Evolutionary conservation across 2,113 vertebrate species (phyloP).

Genomic region (Aegithalos caudatus): DNA sequence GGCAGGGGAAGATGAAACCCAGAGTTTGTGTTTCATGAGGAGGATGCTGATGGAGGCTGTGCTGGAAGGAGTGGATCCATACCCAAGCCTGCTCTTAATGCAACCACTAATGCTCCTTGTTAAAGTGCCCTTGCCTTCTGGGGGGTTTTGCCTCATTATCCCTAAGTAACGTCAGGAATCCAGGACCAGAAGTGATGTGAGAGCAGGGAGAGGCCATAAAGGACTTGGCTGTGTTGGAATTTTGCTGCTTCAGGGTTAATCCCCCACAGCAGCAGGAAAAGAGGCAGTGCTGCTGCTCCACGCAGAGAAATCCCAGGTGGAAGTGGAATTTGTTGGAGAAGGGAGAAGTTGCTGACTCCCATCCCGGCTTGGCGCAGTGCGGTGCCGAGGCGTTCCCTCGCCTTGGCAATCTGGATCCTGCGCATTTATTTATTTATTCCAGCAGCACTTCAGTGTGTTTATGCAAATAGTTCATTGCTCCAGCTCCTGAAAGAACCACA

Average conservation of each 20-base stretch:
- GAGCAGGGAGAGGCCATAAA: neutral
- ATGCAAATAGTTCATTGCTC: conserved; percentile 35
- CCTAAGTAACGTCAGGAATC: accelerated
- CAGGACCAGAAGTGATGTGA: neutral
- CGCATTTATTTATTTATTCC: neutral
- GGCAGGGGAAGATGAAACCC: neutral
- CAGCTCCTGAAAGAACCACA: neutral
- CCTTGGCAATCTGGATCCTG: conserved; percentile 3
- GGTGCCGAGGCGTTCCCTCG: neutral
- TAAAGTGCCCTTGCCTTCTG: neutral
- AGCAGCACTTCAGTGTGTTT: neutral
- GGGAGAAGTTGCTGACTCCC: conserved; percentile 34
- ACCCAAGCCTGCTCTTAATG: neutral
- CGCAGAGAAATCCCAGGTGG: neutral
- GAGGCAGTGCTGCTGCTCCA: neutral
- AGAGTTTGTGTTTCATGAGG: neutral
- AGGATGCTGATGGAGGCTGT: neutral
- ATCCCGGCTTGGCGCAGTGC: conserved; percentile 18
- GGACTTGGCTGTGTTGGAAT: accelerated
- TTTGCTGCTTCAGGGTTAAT: neutral
- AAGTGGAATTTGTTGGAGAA: neutral
- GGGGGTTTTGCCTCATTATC: neutral
- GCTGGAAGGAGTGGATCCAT: neutral
- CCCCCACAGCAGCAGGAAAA: neutral
- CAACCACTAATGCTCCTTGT: neutral